Evolutionary conservation across 1,140 invertebrate species (phyloP).

Genomic region (Anoplophora glabripennis): DNA sequence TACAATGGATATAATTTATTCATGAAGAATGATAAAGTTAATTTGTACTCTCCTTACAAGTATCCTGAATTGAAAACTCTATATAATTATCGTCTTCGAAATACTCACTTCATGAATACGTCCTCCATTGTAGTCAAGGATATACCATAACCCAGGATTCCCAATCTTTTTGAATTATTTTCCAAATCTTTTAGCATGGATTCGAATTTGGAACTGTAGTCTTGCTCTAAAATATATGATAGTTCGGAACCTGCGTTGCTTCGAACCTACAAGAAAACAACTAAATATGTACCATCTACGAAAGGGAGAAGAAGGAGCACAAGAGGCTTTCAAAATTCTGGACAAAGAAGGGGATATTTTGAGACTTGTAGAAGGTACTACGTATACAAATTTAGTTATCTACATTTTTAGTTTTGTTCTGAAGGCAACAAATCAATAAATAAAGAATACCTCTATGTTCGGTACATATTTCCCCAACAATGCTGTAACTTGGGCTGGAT

Average conservation of each 20-base stretch:
- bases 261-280: conserved; percentile 28
- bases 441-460: conserved; percentile 25
- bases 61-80: no score
- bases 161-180: conserved; percentile 58
- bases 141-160: conserved; percentile 62
- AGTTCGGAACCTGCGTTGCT: conserved; percentile 34
- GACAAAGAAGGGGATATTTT: no score
- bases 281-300: no score
- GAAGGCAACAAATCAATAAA: not conserved
- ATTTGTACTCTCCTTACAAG: no score
- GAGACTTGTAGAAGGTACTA: no score
- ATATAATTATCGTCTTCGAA: not conserved
- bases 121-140: conserved; percentile 85
- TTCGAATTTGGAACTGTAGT: conserved; percentile 52
- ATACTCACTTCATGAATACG: conserved; percentile 80
- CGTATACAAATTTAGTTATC: no score
- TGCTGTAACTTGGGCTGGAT: conserved; percentile 43
- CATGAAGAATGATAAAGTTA: no score
- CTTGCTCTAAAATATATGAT: conserved; percentile 31
- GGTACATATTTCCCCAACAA: conserved; percentile 27
- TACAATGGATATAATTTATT: no score
- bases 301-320: no score
- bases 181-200: conserved; percentile 71
- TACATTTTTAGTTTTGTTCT: no score
- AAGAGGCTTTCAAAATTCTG: no score